Conservation (phyloP, 2,113 vertebrate species). For the Halichoeres trimaculatus region DNA sequence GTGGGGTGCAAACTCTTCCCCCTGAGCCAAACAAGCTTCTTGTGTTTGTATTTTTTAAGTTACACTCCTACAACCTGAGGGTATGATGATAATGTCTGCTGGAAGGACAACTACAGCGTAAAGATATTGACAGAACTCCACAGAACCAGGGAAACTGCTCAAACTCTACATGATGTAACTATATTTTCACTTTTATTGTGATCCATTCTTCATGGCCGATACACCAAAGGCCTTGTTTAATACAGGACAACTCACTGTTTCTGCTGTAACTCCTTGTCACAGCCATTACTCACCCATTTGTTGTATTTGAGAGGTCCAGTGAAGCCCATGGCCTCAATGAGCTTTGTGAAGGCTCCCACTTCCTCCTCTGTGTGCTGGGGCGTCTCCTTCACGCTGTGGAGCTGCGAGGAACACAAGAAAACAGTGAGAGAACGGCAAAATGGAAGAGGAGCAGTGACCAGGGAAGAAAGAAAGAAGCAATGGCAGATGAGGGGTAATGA, state of each 20-base stretch:
- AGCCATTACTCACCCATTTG: constrained; percentile 91
- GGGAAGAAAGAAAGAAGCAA: background rate
- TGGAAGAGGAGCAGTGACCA: background rate
- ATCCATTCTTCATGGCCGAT: no score
- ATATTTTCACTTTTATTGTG: no score
- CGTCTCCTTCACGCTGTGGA: constrained; percentile 85
- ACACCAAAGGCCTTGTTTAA: no score
- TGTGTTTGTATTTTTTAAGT: no score
- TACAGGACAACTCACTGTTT: background rate
- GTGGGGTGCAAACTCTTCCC: no score
- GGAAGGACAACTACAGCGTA: no score
- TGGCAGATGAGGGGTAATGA: background rate
- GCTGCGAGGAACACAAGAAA: constrained; percentile 64
- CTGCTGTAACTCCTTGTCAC: background rate
- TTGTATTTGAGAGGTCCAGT: constrained; percentile 96
- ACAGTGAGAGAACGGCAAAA: background rate
- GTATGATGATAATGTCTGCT: no score
- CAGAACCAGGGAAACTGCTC: no score
- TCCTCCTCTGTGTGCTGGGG: constrained; percentile 88
- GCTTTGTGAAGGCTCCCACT: constrained; percentile 91
- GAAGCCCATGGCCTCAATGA: constrained; percentile 98
- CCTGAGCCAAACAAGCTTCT: no score
- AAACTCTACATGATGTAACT: no score
- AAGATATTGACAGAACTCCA: no score
- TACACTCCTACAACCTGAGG: no score